phyloP scores from a whole-genome alignment of 2,113 vertebrate species.

The Chroicocephalus ridibundus region DNA sequence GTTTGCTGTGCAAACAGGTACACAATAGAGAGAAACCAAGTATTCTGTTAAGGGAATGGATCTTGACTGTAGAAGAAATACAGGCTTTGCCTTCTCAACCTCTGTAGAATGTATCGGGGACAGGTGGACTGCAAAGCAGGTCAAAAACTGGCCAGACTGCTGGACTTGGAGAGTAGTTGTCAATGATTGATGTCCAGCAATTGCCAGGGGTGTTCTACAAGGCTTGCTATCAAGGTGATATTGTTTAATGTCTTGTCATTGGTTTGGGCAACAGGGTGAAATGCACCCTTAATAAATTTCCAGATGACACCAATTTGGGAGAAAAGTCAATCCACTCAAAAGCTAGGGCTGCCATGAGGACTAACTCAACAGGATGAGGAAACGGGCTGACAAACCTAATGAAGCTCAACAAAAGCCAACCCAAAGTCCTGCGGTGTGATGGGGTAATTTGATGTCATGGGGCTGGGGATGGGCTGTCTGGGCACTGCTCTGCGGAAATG shows the following conservation, averaged over 20 bases:
- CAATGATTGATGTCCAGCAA: background rate
- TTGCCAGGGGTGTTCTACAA: background rate
- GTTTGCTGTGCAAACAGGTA: background rate
- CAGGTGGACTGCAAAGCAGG: background rate
- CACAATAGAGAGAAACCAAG: background rate
- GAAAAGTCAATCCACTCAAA: accelerated
- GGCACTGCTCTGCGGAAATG: background rate
- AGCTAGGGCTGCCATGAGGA: background rate
- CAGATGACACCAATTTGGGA: background rate
- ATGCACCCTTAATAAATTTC: background rate
- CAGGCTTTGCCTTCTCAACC: background rate
- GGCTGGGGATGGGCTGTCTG: background rate
- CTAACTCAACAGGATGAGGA: background rate
- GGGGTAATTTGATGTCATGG: accelerated
- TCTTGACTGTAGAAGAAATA: background rate
- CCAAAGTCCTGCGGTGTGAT: background rate
- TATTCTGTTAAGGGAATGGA: background rate
- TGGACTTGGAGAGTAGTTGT: background rate
- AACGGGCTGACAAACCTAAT: background rate
- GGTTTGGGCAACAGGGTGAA: background rate
- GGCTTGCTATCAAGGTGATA: background rate
- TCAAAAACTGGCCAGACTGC: background rate
- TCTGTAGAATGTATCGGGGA: background rate
- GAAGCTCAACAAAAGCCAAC: background rate
- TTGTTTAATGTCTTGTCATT: background rate